These are phyloP conservation scores for Saccopteryx bilineata DNA, from an alignment of 2,113 vertebrate species.

Conservation along the genomic window DNA sequence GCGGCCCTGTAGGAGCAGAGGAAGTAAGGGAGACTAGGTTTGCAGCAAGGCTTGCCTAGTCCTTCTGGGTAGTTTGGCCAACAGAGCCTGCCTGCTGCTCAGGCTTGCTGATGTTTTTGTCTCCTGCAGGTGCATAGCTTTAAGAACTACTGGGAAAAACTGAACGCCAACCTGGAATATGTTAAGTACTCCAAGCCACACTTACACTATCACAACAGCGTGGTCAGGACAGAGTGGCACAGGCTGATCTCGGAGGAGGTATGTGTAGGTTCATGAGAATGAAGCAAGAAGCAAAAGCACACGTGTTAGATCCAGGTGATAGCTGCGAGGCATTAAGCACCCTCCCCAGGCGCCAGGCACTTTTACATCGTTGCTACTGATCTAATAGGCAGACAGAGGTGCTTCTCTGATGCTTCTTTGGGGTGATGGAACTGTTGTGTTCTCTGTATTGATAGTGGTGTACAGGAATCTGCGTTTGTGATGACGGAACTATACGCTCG, in stretches of 20 bases:
- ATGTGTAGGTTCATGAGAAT: background rate
- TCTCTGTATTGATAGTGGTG: background rate
- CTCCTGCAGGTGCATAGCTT: slow-evolving; percentile 87
- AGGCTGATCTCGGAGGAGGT: slow-evolving; percentile 88
- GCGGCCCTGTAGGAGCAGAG: background rate
- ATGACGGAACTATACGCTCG: background rate
- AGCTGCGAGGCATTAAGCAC: fast-evolving
- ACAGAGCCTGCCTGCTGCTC: background rate
- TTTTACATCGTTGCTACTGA: background rate
- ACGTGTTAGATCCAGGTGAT: background rate
- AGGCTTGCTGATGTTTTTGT: background rate
- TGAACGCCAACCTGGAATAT: slow-evolving; percentile 92
- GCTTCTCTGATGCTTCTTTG: background rate
- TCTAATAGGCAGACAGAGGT: background rate
- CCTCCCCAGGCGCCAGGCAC: background rate
- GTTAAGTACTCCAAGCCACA: slow-evolving; percentile 90
- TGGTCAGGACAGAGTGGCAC: slow-evolving; percentile 89
- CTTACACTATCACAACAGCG: slow-evolving; percentile 88
- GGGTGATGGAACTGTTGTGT: background rate
- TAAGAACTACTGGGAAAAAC: slow-evolving; percentile 94
- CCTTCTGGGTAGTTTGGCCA: background rate
- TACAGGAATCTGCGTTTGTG: background rate
- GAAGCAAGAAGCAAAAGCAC: background rate
- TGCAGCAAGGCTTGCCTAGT: background rate
- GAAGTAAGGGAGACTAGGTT: background rate